A percentile compares a stretch with the other conserved stretches of the same genome.
These are phyloP conservation scores for Pterophyllum scalare DNA, from an alignment of 2,113 vertebrate genomes.

Conservation along the genomic window DNA sequence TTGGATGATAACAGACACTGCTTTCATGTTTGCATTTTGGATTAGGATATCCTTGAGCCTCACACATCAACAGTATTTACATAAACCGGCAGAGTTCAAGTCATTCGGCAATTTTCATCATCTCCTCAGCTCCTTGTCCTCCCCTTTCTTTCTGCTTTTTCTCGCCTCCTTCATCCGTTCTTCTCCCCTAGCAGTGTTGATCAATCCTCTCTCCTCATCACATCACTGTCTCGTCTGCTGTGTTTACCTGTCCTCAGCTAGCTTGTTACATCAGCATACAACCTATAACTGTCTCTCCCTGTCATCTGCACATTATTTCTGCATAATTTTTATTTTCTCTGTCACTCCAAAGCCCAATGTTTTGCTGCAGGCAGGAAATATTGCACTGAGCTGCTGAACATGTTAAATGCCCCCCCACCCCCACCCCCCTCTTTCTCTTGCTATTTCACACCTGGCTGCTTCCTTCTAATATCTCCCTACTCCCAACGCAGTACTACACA, in stretches of 20 bases:
- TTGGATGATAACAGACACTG: neutral
- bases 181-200: neutral
- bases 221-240: constrained; percentile 21
- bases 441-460: constrained; percentile 74
- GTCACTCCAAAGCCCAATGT: constrained; percentile 51
- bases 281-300: constrained; percentile 31
- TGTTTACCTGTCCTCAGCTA: constrained; percentile 17
- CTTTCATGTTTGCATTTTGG: neutral
- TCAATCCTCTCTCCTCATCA: neutral
- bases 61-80: neutral
- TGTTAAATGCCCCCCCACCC: constrained; percentile 36
- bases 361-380: constrained; percentile 51
- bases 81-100: constrained; percentile 20
- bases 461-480: constrained; percentile 54
- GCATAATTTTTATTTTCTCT: constrained; percentile 44
- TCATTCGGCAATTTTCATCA: constrained; percentile 1
- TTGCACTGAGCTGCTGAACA: constrained; percentile 44
- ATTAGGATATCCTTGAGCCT: neutral
- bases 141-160: neutral
- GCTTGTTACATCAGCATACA: constrained; percentile 26
- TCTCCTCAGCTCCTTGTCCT: neutral
- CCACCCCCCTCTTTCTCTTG: constrained; percentile 18
- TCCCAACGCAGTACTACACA: constrained; percentile 33
- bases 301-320: constrained; percentile 44
- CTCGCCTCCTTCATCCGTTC: neutral